Base-by-base conservation (phyloP, 2,888 invertebrate species). In the Adelognathus sp. region DNA sequence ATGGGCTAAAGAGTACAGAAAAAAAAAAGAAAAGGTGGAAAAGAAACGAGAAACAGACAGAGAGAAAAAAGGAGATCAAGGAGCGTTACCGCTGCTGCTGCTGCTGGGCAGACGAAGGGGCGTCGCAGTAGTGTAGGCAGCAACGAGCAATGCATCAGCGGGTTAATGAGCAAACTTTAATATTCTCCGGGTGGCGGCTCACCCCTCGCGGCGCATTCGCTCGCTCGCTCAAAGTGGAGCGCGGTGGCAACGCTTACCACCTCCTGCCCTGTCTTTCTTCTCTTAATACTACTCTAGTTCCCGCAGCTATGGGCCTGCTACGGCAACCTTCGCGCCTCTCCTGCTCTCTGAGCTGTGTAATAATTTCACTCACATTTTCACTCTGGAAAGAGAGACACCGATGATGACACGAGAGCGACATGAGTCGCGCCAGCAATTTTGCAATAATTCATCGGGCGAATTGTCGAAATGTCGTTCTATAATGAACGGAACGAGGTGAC, bases 101-200 rank as follows among this genome's bases (percentile, higher is more conserved):
- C 75, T 76, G 31, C 69, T n/a, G 16, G 63, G 56, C 31, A 52
- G 76, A 60, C 73, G 66, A 52, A 76, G 58, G 77, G 71, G 76
- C 69, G 64, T 33, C 41, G 64, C 46, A 81, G 77, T 60, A 81
- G 77, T 60, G 66, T 36, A 71, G 56, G 71, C 71, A 72, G 79
- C 71, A 85, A 87, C 86, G 85, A 67, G 79, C 79, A 85, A 87
- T 86, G 85, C 85, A 87, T 87, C 87, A 87, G 83, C 85, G 84
- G 60, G 87, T 86, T 87, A 86, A 87, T 87, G 87, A 87, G 86
- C 84, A 87, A 87, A 87, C 86, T 87, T 87, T 87, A 86, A 87
- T 87, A 87, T 87, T 86, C 86, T 84, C 85, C 75, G 75, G 71
- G 60, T 54, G 54, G 74, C 52, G 54, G 21, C 73, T 56, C 58